These are phyloP conservation scores for Ceratina japonica DNA, from an alignment of 1,140 invertebrate genomes.

Conservation along the genomic window DNA sequence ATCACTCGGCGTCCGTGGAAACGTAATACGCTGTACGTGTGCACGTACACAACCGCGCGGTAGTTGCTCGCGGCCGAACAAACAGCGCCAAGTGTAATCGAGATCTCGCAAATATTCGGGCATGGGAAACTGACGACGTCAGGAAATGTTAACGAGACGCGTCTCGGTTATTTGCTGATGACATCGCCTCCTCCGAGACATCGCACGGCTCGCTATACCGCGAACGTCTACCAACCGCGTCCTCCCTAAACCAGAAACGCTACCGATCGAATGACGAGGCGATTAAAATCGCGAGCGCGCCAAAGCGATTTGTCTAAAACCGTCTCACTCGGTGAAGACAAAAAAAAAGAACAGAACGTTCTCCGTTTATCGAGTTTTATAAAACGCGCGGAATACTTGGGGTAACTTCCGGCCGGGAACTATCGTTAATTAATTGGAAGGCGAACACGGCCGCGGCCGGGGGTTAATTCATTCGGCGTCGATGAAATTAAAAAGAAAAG, in stretches of 20 bases:
- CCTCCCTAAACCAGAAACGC: not conserved
- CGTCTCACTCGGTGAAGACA: not conserved
- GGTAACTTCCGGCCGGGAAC: not conserved
- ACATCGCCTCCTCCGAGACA: not conserved
- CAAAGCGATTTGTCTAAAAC: no score
- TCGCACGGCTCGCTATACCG: not conserved
- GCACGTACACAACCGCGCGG: no score
- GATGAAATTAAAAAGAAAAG: conserved; percentile 30
- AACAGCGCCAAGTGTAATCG: conserved; percentile 19
- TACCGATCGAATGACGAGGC: not conserved
- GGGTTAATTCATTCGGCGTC: conserved; percentile 12
- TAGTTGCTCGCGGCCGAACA: not conserved
- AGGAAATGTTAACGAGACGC: conserved; percentile 16
- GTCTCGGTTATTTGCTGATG: not conserved
- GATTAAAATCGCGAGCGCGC: not conserved
- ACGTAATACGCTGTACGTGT: not conserved
- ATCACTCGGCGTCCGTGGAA: not conserved
- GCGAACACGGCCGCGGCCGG: not conserved
- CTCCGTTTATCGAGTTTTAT: not conserved
- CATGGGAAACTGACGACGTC: not conserved
- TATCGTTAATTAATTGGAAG: not conserved
- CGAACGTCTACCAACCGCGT: not conserved
- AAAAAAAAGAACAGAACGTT: no score
- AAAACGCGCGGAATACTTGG: not conserved
- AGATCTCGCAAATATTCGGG: conserved; percentile 25